A percentile compares a stretch with the other conserved stretches of the same genome.
Evolutionary conservation across 2,113 vertebrate genomes (phyloP).

Genomic region (Hassar affinis): DNA sequence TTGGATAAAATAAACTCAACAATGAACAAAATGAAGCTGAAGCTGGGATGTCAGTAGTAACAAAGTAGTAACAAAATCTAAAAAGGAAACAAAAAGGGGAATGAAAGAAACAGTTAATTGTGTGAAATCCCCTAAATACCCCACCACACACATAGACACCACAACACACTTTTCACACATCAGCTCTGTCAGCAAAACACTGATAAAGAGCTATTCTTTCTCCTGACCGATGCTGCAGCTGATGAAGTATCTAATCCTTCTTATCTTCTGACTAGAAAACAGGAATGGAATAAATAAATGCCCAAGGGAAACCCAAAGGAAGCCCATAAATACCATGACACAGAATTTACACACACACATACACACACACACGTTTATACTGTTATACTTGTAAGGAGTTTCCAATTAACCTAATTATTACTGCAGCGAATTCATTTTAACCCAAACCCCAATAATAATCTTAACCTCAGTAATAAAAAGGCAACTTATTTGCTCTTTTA

Average conservation of each 20-base stretch:
- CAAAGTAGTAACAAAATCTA: neutral
- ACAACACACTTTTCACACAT: neutral
- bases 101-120: slow-evolving; percentile 43
- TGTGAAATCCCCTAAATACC: slow-evolving; percentile 43
- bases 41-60: neutral
- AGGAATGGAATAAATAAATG: slow-evolving; percentile 43
- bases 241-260: slow-evolving; percentile 13
- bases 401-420: too few species aligned
- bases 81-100: slow-evolving; percentile 39
- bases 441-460: too few species aligned
- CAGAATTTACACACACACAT: neutral
- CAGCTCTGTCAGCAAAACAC: slow-evolving; percentile 25
- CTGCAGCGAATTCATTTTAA: too few species aligned
- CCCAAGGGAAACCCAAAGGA: neutral
- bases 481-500: too few species aligned
- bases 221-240: slow-evolving; percentile 17
- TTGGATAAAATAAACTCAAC: neutral
- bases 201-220: slow-evolving; percentile 1
- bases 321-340: neutral
- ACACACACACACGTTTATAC: too few species aligned
- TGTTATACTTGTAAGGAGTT: too few species aligned
- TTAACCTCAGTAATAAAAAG: too few species aligned
- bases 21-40: neutral
- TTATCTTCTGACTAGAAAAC: slow-evolving; percentile 31
- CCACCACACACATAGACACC: neutral